Conservation (phyloP, 2,797 vertebrate species). For the Xenentodon cancila region DNA sequence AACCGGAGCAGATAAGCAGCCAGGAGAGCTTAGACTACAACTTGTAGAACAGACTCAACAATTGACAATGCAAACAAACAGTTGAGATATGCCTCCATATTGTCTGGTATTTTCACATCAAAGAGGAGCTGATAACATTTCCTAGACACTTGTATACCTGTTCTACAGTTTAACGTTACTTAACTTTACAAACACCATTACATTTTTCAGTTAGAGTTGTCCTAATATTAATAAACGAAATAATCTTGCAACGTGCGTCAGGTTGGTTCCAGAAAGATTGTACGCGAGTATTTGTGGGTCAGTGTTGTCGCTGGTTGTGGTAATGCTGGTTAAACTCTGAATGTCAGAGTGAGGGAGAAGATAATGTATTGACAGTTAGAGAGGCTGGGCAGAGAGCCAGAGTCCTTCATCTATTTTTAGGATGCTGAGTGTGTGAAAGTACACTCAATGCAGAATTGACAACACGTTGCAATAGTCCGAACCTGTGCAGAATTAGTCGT, state of each 20-base stretch:
- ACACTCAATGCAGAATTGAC: constrained; percentile 66
- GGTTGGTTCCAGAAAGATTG: constrained; percentile 6
- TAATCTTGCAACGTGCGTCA: neutral
- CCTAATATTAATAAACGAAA: neutral
- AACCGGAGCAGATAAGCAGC: constrained; percentile 39
- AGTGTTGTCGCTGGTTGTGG: constrained; percentile 36
- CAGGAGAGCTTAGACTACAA: constrained; percentile 22
- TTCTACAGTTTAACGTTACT: constrained; percentile 11
- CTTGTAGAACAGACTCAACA: constrained; percentile 61
- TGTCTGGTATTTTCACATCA: constrained; percentile 56
- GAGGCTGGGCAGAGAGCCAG: constrained; percentile 74
- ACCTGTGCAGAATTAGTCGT: constrained; percentile 59
- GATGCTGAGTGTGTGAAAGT: constrained; percentile 82
- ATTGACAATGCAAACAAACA: constrained; percentile 40
- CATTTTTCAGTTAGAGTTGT: neutral
- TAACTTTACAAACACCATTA: neutral
- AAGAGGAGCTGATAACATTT: constrained; percentile 42
- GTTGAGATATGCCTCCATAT: constrained; percentile 40
- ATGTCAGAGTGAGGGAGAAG: constrained; percentile 46
- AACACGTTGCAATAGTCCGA: constrained; percentile 77
- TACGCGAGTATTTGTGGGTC: constrained; percentile 30
- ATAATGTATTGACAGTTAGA: constrained; percentile 79
- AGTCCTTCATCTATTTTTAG: constrained; percentile 83
- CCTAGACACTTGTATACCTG: constrained; percentile 11
- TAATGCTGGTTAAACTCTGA: constrained; percentile 46